phyloP scores from a whole-genome alignment of 2,113 vertebrate genomes.

The Saguinus imperator region DNA sequence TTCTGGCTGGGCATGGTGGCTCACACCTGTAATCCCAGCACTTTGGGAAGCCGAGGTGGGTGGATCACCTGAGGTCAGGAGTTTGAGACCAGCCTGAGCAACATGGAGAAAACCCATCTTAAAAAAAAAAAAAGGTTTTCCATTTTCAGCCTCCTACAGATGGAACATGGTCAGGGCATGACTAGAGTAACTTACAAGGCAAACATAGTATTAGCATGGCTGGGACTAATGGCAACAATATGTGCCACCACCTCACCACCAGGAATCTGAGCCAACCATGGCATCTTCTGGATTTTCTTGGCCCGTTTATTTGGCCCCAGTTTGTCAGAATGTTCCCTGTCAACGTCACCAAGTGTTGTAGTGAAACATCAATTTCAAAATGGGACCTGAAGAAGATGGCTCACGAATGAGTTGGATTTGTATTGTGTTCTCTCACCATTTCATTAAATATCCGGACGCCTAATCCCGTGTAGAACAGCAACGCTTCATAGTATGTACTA shows the following conservation, averaged over 20 bases:
- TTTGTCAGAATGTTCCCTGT: not conserved
- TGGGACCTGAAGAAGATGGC: not conserved
- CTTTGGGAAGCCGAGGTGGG: no score
- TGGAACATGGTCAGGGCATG: not conserved
- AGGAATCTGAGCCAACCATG: not conserved
- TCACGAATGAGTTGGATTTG: not conserved
- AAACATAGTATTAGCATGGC: accelerated
- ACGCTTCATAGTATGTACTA: not conserved
- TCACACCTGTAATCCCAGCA: no score
- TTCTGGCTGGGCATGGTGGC: not conserved
- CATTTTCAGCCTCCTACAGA: not conserved
- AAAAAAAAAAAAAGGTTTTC: not conserved
- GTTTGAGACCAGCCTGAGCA: no score
- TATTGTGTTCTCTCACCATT: not conserved
- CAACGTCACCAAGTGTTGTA: not conserved
- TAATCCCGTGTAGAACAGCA: not conserved
- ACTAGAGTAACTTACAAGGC: not conserved
- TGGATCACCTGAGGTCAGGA: no score
- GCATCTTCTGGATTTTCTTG: not conserved
- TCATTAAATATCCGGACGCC: not conserved
- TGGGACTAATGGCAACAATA: not conserved
- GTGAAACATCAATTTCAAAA: constrained; percentile 20
- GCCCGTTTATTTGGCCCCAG: not conserved
- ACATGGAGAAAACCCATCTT: no score
- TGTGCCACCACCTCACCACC: not conserved